Base-by-base conservation (phyloP, 2,113 vertebrate species). In the Crypturellus undulatus region DNA sequence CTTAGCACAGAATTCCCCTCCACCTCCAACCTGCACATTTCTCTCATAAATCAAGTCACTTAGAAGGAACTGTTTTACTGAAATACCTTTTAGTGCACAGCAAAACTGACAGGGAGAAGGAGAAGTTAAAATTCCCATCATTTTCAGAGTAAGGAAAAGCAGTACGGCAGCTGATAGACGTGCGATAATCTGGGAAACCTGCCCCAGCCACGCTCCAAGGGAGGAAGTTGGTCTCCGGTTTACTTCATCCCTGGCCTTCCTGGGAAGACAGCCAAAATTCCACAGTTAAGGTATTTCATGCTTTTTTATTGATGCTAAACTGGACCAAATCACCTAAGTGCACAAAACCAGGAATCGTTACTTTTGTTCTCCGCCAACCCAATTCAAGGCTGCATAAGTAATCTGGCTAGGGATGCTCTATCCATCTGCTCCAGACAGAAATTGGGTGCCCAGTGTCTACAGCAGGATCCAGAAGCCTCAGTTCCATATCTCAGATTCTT, bases 21-120 rank as follows among this genome's bases (percentile, higher is more conserved):
- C 77, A 75, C 77, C 64, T 92, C 73, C 58, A 76, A 78, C 79
- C 22, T 18, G 60, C 47, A 51, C 17, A 22, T 24, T 30, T 56
- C 43, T 81, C 65, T 56, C 71, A 67, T 56, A 83, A 89, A 87
- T 79, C 51, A 94, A 87, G 62, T 45, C 24, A 56, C 45, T 70
- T 38, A 64, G 56, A 81, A 86, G 49, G n/a, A 92, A 63, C 17
- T 21, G 43, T 42, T 19, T 13, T 79, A 42, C 76, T 42, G 56
- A 87, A 88, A 75, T 58, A 62, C 19, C 56, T 85, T 32, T 71
- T 20, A 90, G 65, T 17, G 58, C 21, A 26, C 6, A 70, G 56
- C 11, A 76, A 85, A 93, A 75, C 16, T 4, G 10, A 54, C 36
- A 52, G 40, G 21, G 24, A 63, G 21, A 30, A 75, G 43, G 19